These are phyloP conservation scores for Ormyrus pomaceus DNA, from an alignment of 2,888 invertebrate species.

Conservation along the genomic window DNA sequence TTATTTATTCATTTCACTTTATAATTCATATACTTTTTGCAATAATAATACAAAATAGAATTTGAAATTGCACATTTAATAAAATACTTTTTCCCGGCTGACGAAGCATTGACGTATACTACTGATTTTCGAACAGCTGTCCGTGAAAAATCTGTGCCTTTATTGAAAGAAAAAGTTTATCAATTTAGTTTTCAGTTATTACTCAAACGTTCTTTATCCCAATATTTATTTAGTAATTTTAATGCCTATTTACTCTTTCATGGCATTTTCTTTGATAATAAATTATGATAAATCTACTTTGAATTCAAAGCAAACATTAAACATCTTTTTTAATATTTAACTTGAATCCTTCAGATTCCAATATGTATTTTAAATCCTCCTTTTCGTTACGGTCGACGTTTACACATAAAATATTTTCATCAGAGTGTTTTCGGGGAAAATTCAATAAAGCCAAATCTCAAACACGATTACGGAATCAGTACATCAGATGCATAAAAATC, in stretches of 20 bases:
- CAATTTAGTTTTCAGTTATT: too few relatives aligned
- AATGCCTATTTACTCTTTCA: neutral
- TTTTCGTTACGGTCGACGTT: slow-evolving; percentile 9
- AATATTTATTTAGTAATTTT: too few relatives aligned
- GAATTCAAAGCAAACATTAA: slow-evolving; percentile 3
- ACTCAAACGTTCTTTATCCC: too few relatives aligned
- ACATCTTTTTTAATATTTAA: neutral
- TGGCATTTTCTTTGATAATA: neutral
- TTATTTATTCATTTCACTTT: too few relatives aligned
- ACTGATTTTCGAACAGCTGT: too few relatives aligned
- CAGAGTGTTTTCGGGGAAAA: slow-evolving; percentile 29
- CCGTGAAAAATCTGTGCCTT: too few relatives aligned
- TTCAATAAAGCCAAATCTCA: slow-evolving; percentile 46
- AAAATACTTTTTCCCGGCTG: too few relatives aligned
- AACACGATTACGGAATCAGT: slow-evolving; percentile 47
- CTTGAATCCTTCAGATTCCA: neutral
- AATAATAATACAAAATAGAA: too few relatives aligned
- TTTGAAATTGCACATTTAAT: too few relatives aligned
- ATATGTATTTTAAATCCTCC: neutral
- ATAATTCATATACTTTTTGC: too few relatives aligned
- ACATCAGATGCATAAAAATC: slow-evolving; percentile 54
- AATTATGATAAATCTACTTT: neutral
- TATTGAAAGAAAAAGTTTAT: too few relatives aligned
- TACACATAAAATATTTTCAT: slow-evolving; percentile 36
- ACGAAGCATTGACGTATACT: too few relatives aligned